Evolutionary conservation across 2,888 invertebrate genomes (phyloP).

Genomic region (Parnassius orleans): DNA sequence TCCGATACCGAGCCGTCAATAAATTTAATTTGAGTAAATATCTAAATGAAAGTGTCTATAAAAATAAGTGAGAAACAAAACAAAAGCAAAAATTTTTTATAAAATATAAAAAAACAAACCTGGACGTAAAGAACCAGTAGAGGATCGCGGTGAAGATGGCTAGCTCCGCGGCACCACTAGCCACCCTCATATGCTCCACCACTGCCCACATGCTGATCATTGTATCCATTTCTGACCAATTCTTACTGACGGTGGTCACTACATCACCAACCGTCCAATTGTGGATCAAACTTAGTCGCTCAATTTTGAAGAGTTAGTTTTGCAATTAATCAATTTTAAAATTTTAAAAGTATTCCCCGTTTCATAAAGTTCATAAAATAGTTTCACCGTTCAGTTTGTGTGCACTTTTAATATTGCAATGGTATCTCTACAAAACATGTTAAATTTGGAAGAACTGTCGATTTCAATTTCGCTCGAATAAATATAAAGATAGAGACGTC

Average conservation of each 20-base stretch:
- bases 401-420: constrained; percentile 6
- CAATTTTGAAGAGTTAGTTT: constrained; percentile 47
- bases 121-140: constrained; percentile 83
- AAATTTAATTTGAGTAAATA: too few species aligned
- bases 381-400: not conserved
- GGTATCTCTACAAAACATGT: not conserved
- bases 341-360: constrained; percentile 41
- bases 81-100: constrained; percentile 1
- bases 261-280: constrained; percentile 66
- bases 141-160: constrained; percentile 82
- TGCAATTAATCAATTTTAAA: constrained; percentile 28
- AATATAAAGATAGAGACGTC: constrained; percentile 22
- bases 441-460: constrained; percentile 12
- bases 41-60: too few species aligned
- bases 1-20: too few species aligned
- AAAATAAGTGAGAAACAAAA: too few species aligned
- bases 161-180: constrained; percentile 82
- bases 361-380: not conserved
- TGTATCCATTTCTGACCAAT: constrained; percentile 64
- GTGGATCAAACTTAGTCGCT: constrained; percentile 46
- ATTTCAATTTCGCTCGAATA: constrained; percentile 16
- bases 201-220: constrained; percentile 73
- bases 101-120: constrained; percentile 57
- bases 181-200: constrained; percentile 74
- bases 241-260: constrained; percentile 44